These are phyloP conservation scores for Hedya salicella DNA, from an alignment of 2,888 invertebrate species.

Conservation along the genomic window DNA sequence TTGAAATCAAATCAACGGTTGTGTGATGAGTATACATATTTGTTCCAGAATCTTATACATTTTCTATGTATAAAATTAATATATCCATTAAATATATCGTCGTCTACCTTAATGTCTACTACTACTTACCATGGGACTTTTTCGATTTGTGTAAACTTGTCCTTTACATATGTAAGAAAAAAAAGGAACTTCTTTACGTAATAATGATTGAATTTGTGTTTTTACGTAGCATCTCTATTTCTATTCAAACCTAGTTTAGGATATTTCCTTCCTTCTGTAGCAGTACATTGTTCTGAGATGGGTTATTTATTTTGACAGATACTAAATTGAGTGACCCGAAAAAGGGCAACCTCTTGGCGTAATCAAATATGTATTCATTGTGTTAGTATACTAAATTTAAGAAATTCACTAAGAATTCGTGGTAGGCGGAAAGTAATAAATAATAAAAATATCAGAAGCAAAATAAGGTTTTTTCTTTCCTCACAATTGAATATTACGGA, in stretches of 20 bases:
- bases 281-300: slow-evolving; percentile 3
- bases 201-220: too few relatives aligned
- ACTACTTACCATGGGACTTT: too few relatives aligned
- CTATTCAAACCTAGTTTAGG: neutral
- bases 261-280: slow-evolving; percentile 1
- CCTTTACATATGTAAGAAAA: too few relatives aligned
- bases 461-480: slow-evolving; percentile 4
- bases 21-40: too few relatives aligned
- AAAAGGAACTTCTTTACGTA: too few relatives aligned
- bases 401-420: slow-evolving; percentile 3
- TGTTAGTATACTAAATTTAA: slow-evolving; percentile 7
- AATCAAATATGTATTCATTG: slow-evolving; percentile 23
- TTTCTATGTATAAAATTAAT: too few relatives aligned
- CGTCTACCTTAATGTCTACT: too few relatives aligned
- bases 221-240: neutral
- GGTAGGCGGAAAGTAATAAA: neutral
- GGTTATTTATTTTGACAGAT: slow-evolving; percentile 31
- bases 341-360: slow-evolving; percentile 19
- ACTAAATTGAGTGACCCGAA: slow-evolving; percentile 19
- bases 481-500: neutral
- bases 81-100: too few relatives aligned
- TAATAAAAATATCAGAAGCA: slow-evolving; percentile 2
- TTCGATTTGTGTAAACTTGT: too few relatives aligned
- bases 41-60: too few relatives aligned
- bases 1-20: too few relatives aligned